Percentiles rank a stretch among this genome's conserved stretches.
Conservation (phyloP, 2,113 vertebrate species). For the Colaptes auratus region DNA sequence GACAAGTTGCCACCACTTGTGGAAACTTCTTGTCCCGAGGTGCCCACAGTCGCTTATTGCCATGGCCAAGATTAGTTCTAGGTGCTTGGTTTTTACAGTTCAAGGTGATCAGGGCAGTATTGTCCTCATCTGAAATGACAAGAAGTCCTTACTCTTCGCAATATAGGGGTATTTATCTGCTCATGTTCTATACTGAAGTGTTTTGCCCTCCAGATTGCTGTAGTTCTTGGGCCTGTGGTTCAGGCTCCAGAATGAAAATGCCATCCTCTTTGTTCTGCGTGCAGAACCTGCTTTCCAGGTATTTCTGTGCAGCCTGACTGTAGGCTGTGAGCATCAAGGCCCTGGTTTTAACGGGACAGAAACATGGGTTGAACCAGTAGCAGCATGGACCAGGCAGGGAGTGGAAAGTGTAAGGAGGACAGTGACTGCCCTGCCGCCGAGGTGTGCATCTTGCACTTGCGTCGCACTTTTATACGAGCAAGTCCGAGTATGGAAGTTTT, state of each 20-base stretch:
- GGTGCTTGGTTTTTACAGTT: neutral
- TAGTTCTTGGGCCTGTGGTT: neutral
- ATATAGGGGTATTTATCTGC: neutral
- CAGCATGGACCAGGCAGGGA: neutral
- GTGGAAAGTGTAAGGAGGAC: neutral
- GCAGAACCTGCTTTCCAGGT: neutral
- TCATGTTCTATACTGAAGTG: neutral
- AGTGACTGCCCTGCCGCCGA: neutral
- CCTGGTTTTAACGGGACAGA: neutral
- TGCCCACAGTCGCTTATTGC: neutral
- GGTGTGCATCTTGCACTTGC: fast-evolving
- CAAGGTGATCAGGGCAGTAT: neutral
- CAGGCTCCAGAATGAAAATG: neutral
- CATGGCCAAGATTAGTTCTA: neutral
- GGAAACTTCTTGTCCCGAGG: neutral
- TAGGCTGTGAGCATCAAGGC: neutral
- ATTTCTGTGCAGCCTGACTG: neutral
- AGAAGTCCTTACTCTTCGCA: neutral
- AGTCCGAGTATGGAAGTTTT: neutral
- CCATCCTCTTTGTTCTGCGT: neutral
- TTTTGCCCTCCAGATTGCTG: neutral
- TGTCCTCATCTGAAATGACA: neutral
- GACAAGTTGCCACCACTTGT: neutral
- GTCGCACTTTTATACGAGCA: too few species aligned
- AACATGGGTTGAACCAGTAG: fast-evolving